Evolutionary conservation across 1,140 invertebrate species (phyloP).

Genomic region (Heliothis subflexa): DNA sequence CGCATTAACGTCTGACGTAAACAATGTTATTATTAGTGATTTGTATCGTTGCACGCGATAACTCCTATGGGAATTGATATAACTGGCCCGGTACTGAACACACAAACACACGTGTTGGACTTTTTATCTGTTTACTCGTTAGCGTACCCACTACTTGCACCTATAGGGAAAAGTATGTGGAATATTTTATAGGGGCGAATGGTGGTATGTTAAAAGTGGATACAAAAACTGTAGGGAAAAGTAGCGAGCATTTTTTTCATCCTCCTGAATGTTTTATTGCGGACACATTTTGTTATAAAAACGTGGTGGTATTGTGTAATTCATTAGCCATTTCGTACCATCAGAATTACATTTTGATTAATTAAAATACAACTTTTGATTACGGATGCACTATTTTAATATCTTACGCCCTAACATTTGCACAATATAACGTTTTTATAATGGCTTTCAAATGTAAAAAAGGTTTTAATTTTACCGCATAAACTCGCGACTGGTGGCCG

Average conservation of each 20-base stretch:
- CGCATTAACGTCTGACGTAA: conserved; percentile 42
- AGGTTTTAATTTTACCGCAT: conserved; percentile 23
- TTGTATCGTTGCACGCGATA: conserved; percentile 44
- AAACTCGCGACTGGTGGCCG: conserved; percentile 27
- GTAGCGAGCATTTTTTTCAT: background rate
- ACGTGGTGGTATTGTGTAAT: background rate
- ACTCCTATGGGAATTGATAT: conserved; percentile 43
- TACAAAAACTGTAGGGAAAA: conserved; percentile 1
- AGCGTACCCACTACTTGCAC: conserved; percentile 14
- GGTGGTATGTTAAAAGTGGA: conserved; percentile 12
- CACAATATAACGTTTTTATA: background rate
- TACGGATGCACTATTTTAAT: background rate
- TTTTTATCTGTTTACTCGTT: conserved; percentile 46
- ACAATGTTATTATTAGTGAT: conserved; percentile 51
- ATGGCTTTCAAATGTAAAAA: background rate
- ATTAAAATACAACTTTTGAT: conserved; percentile 4
- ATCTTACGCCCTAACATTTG: background rate
- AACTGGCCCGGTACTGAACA: conserved; percentile 16
- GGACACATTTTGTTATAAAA: background rate
- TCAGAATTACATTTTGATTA: background rate
- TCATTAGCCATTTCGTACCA: background rate
- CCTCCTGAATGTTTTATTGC: background rate
- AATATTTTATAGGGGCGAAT: conserved; percentile 17
- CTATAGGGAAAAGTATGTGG: conserved; percentile 20
- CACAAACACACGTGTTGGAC: conserved; percentile 34